phyloP scores from a whole-genome alignment of 1,140 invertebrate species.

The Homarus americanus region DNA sequence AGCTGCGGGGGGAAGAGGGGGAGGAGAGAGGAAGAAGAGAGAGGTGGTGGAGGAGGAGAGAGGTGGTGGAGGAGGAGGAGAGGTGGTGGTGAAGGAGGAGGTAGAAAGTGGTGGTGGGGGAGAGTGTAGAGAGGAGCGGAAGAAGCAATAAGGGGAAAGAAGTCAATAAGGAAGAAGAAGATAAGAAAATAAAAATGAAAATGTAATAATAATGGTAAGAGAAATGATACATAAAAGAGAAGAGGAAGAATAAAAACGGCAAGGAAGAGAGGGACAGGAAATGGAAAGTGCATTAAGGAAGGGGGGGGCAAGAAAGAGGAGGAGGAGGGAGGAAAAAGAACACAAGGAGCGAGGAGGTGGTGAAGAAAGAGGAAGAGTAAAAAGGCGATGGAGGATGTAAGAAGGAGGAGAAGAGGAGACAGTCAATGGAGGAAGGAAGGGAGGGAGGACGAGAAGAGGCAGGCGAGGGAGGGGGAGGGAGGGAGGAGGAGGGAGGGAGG shows the following conservation, averaged over 20 bases:
- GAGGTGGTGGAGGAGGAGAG: too few relatives aligned
- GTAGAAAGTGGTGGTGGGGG: neutral
- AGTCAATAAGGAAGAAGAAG: neutral
- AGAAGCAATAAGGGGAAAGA: neutral
- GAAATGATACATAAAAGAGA: too few relatives aligned
- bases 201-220: too few relatives aligned
- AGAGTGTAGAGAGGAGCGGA: neutral
- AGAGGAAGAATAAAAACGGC: too few relatives aligned
- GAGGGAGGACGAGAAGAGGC: neutral
- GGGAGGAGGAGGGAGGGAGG: neutral
- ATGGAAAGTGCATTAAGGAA: too few relatives aligned
- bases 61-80: neutral
- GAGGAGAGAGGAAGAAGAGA: neutral
- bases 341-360: neutral
- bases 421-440: neutral
- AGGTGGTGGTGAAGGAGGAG: neutral
- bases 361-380: neutral
- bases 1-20: neutral
- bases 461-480: neutral
- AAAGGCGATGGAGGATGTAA: neutral
- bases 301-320: neutral
- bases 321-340: neutral
- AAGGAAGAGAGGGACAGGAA: too few relatives aligned
- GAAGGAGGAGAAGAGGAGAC: neutral
- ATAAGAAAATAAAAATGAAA: neutral